Evolutionary conservation across 1,140 invertebrate species (phyloP).

Genomic region (Dendroctonus valens): DNA sequence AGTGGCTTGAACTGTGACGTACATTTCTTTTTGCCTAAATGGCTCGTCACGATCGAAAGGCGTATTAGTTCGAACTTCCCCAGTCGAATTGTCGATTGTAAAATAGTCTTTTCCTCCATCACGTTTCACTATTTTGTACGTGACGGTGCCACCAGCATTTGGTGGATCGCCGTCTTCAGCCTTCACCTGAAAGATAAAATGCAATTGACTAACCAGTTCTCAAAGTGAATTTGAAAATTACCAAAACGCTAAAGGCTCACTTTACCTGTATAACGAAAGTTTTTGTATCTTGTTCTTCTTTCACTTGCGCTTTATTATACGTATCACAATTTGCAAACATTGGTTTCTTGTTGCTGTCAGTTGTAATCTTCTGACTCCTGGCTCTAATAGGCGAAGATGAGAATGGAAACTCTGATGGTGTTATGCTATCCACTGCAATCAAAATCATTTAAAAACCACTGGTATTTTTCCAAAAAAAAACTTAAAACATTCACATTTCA

Average conservation of each 20-base stretch:
- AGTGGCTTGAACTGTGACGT: constrained; percentile 76
- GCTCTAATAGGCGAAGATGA: neutral
- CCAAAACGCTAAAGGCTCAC: neutral
- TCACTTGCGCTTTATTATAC: constrained; percentile 64
- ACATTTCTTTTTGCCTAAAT: constrained; percentile 77
- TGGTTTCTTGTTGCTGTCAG: constrained; percentile 69
- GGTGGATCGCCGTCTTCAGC: constrained; percentile 64
- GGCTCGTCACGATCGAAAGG: constrained; percentile 84
- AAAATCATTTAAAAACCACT: no score
- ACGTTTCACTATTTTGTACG: constrained; percentile 72
- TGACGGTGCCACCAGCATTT: constrained; percentile 74
- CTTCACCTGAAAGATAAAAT: constrained; percentile 45
- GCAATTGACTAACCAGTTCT: neutral
- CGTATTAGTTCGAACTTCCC: constrained; percentile 70
- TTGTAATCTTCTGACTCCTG: constrained; percentile 27
- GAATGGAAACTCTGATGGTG: no score
- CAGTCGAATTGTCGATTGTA: constrained; percentile 70
- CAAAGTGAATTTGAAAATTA: neutral
- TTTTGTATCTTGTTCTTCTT: constrained; percentile 64
- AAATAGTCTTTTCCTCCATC: constrained; percentile 73
- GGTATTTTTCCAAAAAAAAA: no score
- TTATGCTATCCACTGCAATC: no score
- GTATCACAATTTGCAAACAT: constrained; percentile 69
- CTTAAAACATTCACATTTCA: no score
- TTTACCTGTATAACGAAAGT: constrained; percentile 64